phyloP scores from a whole-genome alignment of 2,113 vertebrate species.

The Neolamprologus longior region DNA sequence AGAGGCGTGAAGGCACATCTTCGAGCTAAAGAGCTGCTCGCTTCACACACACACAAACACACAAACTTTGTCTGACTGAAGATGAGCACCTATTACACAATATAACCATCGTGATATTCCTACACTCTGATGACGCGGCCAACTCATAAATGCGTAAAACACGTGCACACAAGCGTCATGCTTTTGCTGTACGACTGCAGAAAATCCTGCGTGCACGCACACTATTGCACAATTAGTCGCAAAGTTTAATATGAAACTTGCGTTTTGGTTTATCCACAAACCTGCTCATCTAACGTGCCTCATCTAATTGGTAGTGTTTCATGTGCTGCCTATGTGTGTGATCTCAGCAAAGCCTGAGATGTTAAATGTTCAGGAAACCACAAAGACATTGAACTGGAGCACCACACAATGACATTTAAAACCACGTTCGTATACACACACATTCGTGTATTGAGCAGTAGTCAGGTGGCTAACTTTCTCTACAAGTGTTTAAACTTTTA shows the following conservation, averaged over 20 bases:
- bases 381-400: slow-evolving; percentile 15
- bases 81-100: not conserved
- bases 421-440: not conserved
- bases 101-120: not conserved
- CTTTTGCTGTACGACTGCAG: not conserved
- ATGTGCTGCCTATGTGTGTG: not conserved
- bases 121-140: not conserved
- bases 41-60: not conserved
- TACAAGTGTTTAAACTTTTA: not conserved
- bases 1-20: not conserved
- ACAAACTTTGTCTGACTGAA: not conserved
- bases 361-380: slow-evolving; percentile 56
- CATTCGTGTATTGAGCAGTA: not conserved
- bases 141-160: not conserved
- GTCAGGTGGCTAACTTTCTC: not conserved
- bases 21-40: not conserved
- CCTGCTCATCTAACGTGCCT: not conserved
- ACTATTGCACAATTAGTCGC: not conserved
- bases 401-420: slow-evolving; percentile 40
- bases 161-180: not conserved
- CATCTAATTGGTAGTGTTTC: not conserved
- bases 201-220: not conserved
- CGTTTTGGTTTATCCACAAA: not conserved
- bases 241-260: not conserved
- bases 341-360: not conserved